These are phyloP conservation scores for Leucoptera coffeella DNA, from an alignment of 2,888 invertebrate genomes.

Conservation along the genomic window DNA sequence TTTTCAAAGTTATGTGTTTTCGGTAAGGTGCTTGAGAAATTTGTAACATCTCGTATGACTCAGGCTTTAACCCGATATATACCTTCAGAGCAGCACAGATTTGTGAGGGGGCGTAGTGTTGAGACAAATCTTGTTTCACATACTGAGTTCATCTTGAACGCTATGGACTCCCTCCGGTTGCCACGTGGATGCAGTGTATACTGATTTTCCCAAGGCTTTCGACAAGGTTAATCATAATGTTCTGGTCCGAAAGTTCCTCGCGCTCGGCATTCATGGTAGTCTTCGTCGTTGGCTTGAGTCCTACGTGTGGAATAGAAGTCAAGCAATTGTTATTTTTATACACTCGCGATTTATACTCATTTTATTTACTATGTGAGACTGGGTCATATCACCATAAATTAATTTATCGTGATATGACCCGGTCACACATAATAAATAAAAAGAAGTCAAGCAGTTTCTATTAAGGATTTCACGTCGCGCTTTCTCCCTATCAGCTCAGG, in stretches of 20 bases:
- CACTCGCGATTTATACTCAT: no score
- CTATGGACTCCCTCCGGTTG: neutral
- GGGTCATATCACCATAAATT: no score
- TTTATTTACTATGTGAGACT: no score
- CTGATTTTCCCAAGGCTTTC: neutral
- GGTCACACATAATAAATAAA: no score
- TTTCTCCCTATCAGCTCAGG: neutral
- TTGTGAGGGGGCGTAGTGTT: neutral
- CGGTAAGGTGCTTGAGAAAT: constrained; percentile 8
- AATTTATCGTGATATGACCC: no score
- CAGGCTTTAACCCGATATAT: neutral
- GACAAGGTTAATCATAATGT: neutral
- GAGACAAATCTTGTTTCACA: neutral
- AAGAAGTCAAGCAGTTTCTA: neutral
- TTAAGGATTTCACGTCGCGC: neutral
- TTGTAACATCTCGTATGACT: constrained; percentile 3
- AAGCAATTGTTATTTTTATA: neutral
- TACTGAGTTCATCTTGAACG: neutral
- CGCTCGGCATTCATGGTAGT: neutral
- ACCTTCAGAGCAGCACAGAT: neutral
- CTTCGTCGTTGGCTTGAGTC: neutral
- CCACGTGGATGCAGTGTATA: neutral
- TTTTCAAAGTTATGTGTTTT: constrained; percentile 7
- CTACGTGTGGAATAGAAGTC: neutral
- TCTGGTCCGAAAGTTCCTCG: neutral